These are phyloP conservation scores for Heliothis subflexa DNA, from an alignment of 1,140 invertebrate species.

Conservation along the genomic window DNA sequence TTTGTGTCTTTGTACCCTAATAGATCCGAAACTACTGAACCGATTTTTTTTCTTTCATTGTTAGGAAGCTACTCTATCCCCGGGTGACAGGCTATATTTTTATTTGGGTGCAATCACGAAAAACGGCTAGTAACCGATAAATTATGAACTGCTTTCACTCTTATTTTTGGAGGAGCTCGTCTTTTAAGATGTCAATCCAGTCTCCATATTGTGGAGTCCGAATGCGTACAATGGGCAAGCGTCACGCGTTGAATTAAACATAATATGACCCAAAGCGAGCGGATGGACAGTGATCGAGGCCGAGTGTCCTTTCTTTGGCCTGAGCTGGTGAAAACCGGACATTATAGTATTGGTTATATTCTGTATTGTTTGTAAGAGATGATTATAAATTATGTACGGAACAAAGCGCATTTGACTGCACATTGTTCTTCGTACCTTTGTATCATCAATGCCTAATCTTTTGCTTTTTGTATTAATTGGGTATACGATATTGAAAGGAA, in stretches of 20 bases:
- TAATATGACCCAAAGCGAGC: constrained; percentile 3
- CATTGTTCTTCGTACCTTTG: no score
- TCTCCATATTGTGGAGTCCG: background rate
- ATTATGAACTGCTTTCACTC: background rate
- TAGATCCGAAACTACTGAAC: no score
- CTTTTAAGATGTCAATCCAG: constrained; percentile 2
- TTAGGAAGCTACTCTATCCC: no score
- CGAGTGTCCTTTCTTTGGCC: constrained; percentile 29
- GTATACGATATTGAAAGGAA: no score
- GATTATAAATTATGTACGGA: background rate
- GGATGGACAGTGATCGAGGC: constrained; percentile 23
- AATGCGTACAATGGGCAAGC: background rate
- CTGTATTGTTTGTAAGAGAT: background rate
- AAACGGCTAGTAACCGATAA: background rate
- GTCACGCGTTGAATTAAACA: constrained; percentile 34
- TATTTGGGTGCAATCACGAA: no score
- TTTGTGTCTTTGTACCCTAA: no score
- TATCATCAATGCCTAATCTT: no score
- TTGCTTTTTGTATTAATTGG: no score
- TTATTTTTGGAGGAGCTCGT: background rate
- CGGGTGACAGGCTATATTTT: no score
- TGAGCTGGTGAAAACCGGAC: constrained; percentile 39
- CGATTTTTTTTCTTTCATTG: no score
- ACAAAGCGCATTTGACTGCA: no score
- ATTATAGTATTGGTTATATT: background rate